Percentiles rank a stretch among this genome's conserved stretches.
These are phyloP conservation scores for Xylophagus ater DNA, from an alignment of 2,888 invertebrate species.

Conservation along the genomic window DNA sequence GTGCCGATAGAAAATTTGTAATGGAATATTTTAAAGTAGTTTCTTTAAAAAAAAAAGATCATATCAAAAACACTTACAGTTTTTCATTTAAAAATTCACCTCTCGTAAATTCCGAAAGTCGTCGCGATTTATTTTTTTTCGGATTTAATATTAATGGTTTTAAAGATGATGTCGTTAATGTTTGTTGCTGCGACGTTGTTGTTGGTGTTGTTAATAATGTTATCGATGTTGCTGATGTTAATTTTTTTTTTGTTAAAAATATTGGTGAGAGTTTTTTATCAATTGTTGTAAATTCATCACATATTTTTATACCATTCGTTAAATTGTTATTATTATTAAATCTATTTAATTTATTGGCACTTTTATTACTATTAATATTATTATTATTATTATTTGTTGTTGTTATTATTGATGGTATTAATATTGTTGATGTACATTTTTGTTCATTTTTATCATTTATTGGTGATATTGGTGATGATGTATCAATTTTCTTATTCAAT, in stretches of 20 bases:
- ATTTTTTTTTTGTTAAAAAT: constrained; percentile 13
- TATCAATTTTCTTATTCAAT: not conserved
- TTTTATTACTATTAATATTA: constrained; percentile 1
- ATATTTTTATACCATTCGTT: not conserved
- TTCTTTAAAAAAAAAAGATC: constrained; percentile 13
- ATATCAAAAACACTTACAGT: constrained; percentile 33
- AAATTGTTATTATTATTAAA: not conserved
- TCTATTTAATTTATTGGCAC: constrained; percentile 15
- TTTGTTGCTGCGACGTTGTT: constrained; percentile 7
- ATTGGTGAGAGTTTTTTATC: constrained; percentile 14
- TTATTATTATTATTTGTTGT: not conserved
- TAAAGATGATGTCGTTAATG: constrained; percentile 11
- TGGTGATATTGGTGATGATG: constrained; percentile 2
- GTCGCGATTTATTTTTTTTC: constrained; percentile 35
- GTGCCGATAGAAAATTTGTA: no score
- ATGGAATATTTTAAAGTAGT: constrained; percentile 3
- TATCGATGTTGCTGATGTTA: constrained; percentile 13
- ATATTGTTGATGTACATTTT: not conserved
- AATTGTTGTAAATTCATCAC: no score
- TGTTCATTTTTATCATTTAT: not conserved
- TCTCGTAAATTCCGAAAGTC: constrained; percentile 41
- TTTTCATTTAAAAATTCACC: constrained; percentile 43
- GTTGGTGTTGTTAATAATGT: constrained; percentile 11
- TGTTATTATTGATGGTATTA: not conserved
- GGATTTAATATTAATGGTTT: constrained; percentile 8